These are phyloP conservation scores for Acronicta aceris DNA, from an alignment of 2,888 invertebrate species.

Conservation along the genomic window DNA sequence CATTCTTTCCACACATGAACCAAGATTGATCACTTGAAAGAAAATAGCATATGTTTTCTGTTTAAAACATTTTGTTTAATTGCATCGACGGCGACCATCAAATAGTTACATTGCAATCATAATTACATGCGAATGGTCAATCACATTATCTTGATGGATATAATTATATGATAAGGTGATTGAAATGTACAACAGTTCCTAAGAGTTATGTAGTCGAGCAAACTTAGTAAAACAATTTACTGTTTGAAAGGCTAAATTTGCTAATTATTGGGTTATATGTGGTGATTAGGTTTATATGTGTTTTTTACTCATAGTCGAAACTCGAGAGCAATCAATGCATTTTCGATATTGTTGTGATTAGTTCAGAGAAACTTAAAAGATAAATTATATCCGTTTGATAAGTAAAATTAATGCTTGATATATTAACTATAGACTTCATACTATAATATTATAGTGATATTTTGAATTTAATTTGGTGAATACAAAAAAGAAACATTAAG, in stretches of 20 bases:
- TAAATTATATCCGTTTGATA: not conserved
- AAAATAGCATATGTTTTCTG: slow-evolving; percentile 37
- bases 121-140: slow-evolving; percentile 27
- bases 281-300: slow-evolving; percentile 48
- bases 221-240: slow-evolving; percentile 23
- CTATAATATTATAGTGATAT: not conserved
- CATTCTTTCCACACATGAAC: slow-evolving; percentile 43
- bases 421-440: not conserved
- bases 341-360: slow-evolving; percentile 11
- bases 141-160: slow-evolving; percentile 27
- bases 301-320: slow-evolving; percentile 36
- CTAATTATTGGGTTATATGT: slow-evolving; percentile 41
- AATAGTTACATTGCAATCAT: slow-evolving; percentile 33
- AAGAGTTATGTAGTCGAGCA: slow-evolving; percentile 23
- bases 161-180: slow-evolving; percentile 26
- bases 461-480: not conserved
- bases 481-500: slow-evolving; percentile 4
- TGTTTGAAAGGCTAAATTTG: slow-evolving; percentile 24
- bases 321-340: slow-evolving; percentile 38
- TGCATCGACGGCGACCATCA: slow-evolving; percentile 36
- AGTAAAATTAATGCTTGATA: not conserved
- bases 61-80: slow-evolving; percentile 40
- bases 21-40: slow-evolving; percentile 33
- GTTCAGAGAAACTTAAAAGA: slow-evolving; percentile 1
- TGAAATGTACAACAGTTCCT: slow-evolving; percentile 14